A percentile compares a stretch with the other conserved stretches of the same genome.
phyloP scores from a whole-genome alignment of 1,140 invertebrate genomes.

The Dendroctonus ponderosae region DNA sequence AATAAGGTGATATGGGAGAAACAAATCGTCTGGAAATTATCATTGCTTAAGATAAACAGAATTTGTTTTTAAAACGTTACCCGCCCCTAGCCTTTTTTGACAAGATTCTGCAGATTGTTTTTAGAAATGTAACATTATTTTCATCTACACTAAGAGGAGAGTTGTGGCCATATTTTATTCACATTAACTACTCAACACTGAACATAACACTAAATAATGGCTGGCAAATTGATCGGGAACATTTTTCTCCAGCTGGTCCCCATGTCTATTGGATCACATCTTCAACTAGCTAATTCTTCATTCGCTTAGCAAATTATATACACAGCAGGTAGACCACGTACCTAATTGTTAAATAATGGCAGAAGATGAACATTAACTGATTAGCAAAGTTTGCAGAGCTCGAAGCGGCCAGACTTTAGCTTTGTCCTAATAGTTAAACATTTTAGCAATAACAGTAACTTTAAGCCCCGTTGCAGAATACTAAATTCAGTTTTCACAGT shows the following conservation, averaged over 20 bases:
- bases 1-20: conserved; percentile 11
- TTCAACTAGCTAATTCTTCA: neutral
- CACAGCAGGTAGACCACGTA: conserved; percentile 14
- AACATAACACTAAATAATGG: too few species aligned
- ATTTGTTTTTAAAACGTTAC: conserved; percentile 5
- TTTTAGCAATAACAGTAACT: conserved; percentile 11
- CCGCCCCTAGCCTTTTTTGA: too few species aligned
- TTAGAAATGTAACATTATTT: too few species aligned
- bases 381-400: conserved; percentile 15
- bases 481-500: conserved; percentile 10
- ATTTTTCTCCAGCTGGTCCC: too few species aligned
- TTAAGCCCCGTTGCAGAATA: conserved; percentile 1
- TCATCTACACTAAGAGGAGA: too few species aligned
- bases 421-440: conserved; percentile 6
- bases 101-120: too few species aligned
- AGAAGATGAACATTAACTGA: conserved; percentile 15
- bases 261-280: neutral
- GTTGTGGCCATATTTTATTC: too few species aligned
- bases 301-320: conserved; percentile 6
- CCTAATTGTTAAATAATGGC: conserved; percentile 15
- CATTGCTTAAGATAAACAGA: conserved; percentile 10
- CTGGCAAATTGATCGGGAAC: too few species aligned
- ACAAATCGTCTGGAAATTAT: conserved; percentile 19
- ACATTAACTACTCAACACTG: too few species aligned
- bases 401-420: conserved; percentile 3